Conservation (phyloP, 2,113 vertebrate species). For the Corythoichthys haematopterus region DNA sequence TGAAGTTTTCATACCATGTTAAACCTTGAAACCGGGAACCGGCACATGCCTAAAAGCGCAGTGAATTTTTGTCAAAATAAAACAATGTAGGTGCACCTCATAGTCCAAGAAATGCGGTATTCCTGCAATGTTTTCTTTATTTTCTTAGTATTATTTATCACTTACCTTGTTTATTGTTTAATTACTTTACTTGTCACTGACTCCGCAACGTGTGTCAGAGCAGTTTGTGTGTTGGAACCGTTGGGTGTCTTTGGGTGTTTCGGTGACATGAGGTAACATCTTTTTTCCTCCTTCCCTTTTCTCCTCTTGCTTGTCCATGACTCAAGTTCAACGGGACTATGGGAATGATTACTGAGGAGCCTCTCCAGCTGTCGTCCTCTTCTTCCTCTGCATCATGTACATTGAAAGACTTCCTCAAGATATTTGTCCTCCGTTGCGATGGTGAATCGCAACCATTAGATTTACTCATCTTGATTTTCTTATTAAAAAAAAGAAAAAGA, state of each 20-base stretch:
- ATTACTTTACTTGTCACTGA: slow-evolving; percentile 8
- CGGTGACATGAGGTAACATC: slow-evolving; percentile 52
- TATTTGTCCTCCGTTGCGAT: slow-evolving; percentile 29
- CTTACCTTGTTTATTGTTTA: background rate
- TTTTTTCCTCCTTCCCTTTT: slow-evolving; percentile 37
- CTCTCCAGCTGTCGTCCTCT: slow-evolving; percentile 45
- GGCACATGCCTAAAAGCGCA: too few species aligned
- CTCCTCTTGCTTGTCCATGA: slow-evolving; percentile 31
- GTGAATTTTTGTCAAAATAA: too few species aligned
- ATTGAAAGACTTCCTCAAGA: slow-evolving; percentile 30
- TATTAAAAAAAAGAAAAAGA: too few species aligned
- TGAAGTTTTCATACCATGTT: too few species aligned
- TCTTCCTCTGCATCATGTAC: slow-evolving; percentile 33
- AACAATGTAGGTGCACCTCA: too few species aligned
- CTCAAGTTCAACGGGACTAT: slow-evolving; percentile 74
- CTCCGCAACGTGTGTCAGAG: slow-evolving; percentile 8
- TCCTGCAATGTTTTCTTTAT: slow-evolving; percentile 2
- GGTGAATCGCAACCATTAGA: slow-evolving; percentile 28
- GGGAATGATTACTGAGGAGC: slow-evolving; percentile 77
- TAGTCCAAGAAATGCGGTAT: too few species aligned
- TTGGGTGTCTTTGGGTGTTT: slow-evolving; percentile 41
- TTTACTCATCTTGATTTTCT: too few species aligned
- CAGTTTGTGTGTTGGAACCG: slow-evolving; percentile 30
- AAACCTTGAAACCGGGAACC: too few species aligned
- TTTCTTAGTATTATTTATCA: background rate